These are phyloP conservation scores for Sorex araneus DNA, from an alignment of 2,113 vertebrate genomes.

Conservation along the genomic window DNA sequence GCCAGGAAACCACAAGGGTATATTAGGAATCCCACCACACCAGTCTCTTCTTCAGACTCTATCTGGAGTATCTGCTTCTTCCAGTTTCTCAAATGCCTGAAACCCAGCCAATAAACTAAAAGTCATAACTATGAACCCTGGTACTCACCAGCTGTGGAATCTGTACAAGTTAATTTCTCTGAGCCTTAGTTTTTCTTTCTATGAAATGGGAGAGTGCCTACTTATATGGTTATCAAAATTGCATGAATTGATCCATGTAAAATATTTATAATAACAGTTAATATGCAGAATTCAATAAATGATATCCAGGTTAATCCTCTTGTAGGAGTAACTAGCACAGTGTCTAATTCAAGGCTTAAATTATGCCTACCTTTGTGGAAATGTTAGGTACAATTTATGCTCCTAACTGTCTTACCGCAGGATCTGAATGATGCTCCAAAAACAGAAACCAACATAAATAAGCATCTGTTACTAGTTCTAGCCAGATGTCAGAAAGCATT, in stretches of 20 bases:
- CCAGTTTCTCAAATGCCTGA: background rate
- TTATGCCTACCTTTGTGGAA: slow-evolving; percentile 38
- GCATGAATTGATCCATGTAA: background rate
- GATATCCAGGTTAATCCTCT: background rate
- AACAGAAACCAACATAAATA: slow-evolving; percentile 56
- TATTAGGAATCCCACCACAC: background rate
- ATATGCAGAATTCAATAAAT: slow-evolving; percentile 26
- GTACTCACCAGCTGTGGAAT: background rate
- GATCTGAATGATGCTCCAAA: slow-evolving; percentile 48
- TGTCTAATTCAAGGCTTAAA: slow-evolving; percentile 47
- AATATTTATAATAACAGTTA: background rate
- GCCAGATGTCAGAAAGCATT: slow-evolving; percentile 76
- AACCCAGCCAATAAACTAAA: background rate
- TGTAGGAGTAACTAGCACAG: background rate
- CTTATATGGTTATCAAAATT: background rate
- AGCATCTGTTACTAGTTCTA: slow-evolving; percentile 58
- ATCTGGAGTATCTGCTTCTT: background rate
- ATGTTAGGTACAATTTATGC: background rate
- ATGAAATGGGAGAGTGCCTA: background rate
- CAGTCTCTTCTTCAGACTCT: background rate
- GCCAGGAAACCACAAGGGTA: background rate
- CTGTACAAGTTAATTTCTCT: slow-evolving; percentile 17
- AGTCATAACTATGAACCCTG: background rate
- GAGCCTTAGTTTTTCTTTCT: slow-evolving; percentile 40
- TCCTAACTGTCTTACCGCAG: slow-evolving; percentile 31